These are phyloP conservation scores for Hapalemur alaotrensis DNA, from an alignment of 2,797 vertebrate genomes.

Conservation along the genomic window DNA sequence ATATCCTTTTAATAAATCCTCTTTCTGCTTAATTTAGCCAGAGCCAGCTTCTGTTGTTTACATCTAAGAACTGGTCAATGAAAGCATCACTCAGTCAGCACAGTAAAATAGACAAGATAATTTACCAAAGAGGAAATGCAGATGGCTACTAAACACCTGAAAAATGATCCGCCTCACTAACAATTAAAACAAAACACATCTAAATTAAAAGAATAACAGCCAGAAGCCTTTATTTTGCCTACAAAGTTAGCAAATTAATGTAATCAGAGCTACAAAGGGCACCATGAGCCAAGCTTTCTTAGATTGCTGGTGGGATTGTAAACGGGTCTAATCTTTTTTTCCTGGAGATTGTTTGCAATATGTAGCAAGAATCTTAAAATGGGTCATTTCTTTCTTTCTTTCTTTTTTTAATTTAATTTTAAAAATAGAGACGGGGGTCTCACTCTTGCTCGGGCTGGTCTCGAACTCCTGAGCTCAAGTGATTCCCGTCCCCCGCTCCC, in stretches of 20 bases:
- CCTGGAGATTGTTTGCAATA: neutral
- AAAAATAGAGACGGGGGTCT: too few relatives aligned
- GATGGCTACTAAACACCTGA: neutral
- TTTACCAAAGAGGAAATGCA: slow-evolving; percentile 13
- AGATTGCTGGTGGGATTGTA: neutral
- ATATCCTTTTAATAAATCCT: neutral
- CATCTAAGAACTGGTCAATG: neutral
- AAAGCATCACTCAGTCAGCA: neutral
- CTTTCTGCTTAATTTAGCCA: neutral
- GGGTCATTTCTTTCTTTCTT: neutral
- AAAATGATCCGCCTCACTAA: neutral
- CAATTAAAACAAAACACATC: neutral
- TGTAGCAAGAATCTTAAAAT: neutral
- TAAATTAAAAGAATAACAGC: neutral
- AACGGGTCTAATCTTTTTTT: neutral
- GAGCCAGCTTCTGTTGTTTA: neutral
- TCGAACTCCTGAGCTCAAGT: too few relatives aligned
- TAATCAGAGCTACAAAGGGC: neutral
- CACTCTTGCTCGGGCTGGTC: too few relatives aligned
- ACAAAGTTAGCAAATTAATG: neutral
- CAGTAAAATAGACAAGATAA: neutral
- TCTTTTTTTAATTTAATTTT: too few relatives aligned
- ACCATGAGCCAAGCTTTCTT: neutral
- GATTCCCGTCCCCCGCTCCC: too few relatives aligned
- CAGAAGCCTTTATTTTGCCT: neutral